These are phyloP conservation scores for Acheta domesticus DNA, from an alignment of 2,888 invertebrate genomes.

Conservation along the genomic window DNA sequence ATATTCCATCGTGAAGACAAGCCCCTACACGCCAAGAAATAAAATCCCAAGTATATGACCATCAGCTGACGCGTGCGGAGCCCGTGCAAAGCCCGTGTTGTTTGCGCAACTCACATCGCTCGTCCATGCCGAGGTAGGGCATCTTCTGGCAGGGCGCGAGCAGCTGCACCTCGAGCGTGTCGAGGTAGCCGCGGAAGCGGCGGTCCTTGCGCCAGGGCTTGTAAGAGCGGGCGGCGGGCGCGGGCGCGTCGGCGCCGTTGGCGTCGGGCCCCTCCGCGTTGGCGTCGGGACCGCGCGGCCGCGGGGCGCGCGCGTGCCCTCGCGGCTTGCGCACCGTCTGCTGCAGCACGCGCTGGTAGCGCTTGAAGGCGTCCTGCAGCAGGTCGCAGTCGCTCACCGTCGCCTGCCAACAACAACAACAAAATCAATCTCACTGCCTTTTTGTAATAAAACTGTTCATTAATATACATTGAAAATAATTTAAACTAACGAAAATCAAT, in stretches of 20 bases:
- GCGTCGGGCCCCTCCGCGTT: not conserved
- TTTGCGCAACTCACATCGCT: constrained; percentile 49
- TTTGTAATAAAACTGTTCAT: too few species aligned
- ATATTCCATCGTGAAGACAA: too few species aligned
- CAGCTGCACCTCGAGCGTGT: constrained; percentile 55
- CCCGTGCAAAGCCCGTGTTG: too few species aligned
- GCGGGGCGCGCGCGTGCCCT: not conserved
- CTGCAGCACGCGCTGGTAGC: constrained; percentile 53
- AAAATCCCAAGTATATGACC: too few species aligned
- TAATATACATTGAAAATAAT: too few species aligned
- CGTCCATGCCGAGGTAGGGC: constrained; percentile 69
- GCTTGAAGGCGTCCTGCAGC: constrained; percentile 54
- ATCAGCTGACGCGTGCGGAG: too few species aligned
- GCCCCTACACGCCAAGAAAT: too few species aligned
- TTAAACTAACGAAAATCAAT: too few species aligned
- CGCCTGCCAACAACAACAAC: constrained; percentile 43
- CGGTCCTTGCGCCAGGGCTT: constrained; percentile 40
- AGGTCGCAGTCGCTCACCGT: constrained; percentile 53
- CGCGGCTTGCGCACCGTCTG: constrained; percentile 34
- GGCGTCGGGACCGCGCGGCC: not conserved
- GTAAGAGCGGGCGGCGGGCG: not conserved
- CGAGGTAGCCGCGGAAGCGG: constrained; percentile 48
- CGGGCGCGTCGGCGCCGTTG: not conserved
- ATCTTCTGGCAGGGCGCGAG: constrained; percentile 59
- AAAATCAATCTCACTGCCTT: too few species aligned